Evolutionary conservation across 2,797 vertebrate genomes (phyloP).

Genomic region (Pipistrellus nathusii): DNA sequence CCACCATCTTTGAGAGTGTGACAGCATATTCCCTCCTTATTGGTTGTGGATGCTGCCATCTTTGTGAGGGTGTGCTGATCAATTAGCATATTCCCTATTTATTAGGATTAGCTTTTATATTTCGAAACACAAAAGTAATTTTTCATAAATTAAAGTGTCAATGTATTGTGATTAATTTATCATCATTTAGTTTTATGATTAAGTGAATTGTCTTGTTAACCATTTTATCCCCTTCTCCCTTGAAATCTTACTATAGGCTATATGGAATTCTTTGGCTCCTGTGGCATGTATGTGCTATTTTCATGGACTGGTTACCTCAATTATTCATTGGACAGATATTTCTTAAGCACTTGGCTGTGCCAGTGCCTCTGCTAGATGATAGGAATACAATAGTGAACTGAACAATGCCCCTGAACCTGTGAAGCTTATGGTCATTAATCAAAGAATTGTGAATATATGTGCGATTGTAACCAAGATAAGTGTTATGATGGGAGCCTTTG

Average conservation of each 20-base stretch:
- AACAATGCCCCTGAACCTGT: background rate
- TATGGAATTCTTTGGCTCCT: background rate
- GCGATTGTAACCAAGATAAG: background rate
- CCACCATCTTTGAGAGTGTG: no score
- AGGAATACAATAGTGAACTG: background rate
- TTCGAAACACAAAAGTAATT: background rate
- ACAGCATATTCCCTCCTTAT: no score
- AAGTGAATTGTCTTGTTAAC: background rate
- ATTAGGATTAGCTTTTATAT: slow-evolving; percentile 3
- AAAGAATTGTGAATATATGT: background rate
- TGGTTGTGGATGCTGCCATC: no score
- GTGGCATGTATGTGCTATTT: background rate
- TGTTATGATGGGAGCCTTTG: background rate
- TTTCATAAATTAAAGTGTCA: slow-evolving; percentile 42
- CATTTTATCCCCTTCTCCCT: background rate
- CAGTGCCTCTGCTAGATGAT: background rate
- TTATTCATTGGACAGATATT: background rate
- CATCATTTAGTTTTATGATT: slow-evolving; percentile 47
- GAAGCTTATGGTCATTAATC: background rate
- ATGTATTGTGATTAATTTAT: background rate
- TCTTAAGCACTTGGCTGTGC: background rate
- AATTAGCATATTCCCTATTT: no score
- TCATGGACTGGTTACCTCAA: background rate
- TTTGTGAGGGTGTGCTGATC: no score
- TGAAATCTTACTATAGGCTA: background rate